A percentile compares a stretch with the other conserved stretches of the same genome.
phyloP scores from a whole-genome alignment of 2,888 invertebrate species.

The Erpobdella octoculata region DNA sequence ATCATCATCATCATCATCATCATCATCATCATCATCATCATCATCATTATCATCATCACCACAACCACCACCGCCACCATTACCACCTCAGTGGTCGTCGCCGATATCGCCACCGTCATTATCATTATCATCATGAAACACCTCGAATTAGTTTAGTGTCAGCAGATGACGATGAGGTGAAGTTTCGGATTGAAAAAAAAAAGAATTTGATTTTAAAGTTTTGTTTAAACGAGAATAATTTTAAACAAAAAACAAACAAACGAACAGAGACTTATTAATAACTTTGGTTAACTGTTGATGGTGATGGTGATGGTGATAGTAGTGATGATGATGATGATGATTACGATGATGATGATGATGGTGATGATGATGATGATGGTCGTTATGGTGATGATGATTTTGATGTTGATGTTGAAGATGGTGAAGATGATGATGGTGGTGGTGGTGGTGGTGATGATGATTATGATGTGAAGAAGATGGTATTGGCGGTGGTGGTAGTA shows the following conservation, averaged over 20 bases:
- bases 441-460: background rate
- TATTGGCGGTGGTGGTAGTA: background rate
- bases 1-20: slow-evolving; percentile 6
- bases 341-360: background rate
- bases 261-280: background rate
- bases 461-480: background rate
- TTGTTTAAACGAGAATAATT: no score
- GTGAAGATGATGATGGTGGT: background rate
- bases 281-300: background rate
- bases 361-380: background rate
- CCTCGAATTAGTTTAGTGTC: background rate
- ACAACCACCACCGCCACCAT: background rate
- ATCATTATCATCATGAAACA: background rate
- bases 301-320: background rate
- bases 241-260: background rate
- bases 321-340: background rate
- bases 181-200: no score
- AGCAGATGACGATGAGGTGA: no score
- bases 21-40: background rate
- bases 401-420: background rate
- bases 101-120: background rate
- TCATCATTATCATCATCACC: background rate
- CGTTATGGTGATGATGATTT: background rate
- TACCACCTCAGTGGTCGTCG: background rate
- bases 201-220: no score